These are phyloP conservation scores for Parotocinclus haroldoi DNA, from an alignment of 2,797 vertebrate species.

Conservation along the genomic window DNA sequence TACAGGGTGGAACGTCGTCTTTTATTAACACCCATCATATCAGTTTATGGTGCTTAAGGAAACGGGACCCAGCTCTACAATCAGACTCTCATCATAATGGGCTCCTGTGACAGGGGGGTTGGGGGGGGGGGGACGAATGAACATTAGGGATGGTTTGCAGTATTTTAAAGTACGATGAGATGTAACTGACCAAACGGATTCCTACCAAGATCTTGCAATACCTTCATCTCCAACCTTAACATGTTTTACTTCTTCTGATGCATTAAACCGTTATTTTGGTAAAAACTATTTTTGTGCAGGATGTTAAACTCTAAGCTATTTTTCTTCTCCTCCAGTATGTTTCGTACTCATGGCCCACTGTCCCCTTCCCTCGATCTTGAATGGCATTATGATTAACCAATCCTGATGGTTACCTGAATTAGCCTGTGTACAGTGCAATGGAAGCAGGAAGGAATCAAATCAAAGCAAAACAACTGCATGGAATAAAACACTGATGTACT, in stretches of 20 bases:
- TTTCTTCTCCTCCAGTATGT: constrained; percentile 62
- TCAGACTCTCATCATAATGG: too few relatives aligned
- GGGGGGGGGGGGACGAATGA: too few relatives aligned
- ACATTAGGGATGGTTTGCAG: constrained; percentile 14
- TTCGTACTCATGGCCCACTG: constrained; percentile 53
- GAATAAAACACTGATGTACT: constrained; percentile 90
- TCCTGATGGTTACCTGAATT: constrained; percentile 79
- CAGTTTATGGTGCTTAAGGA: too few relatives aligned
- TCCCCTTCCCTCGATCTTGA: constrained; percentile 56
- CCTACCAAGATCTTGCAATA: background rate
- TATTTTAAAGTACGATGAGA: constrained; percentile 19
- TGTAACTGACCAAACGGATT: constrained; percentile 10
- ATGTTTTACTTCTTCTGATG: background rate
- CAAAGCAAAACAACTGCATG: constrained; percentile 86
- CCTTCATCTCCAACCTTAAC: too few relatives aligned
- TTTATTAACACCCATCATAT: too few relatives aligned
- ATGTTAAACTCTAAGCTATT: constrained; percentile 61
- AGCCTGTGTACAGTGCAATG: constrained; percentile 80
- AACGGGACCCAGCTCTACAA: too few relatives aligned
- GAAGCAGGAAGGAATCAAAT: constrained; percentile 82
- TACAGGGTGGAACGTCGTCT: too few relatives aligned
- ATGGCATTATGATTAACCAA: constrained; percentile 77
- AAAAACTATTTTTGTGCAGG: constrained; percentile 49
- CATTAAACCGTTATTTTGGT: constrained; percentile 40
- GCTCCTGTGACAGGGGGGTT: too few relatives aligned